phyloP scores from a whole-genome alignment of 2,888 invertebrate species.

The Amorpha juglandis region DNA sequence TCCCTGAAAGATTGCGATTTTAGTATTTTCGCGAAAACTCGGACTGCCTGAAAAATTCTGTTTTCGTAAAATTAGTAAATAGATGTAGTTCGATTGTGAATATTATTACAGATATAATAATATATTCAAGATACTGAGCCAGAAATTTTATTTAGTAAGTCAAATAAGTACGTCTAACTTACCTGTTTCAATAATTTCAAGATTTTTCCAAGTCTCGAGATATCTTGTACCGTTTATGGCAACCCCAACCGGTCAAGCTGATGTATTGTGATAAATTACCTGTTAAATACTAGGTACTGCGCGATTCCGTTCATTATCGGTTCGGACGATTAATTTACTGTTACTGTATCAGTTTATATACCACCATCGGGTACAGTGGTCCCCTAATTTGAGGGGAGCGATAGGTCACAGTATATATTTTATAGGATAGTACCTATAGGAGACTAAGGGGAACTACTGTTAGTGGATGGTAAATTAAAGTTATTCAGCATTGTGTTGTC shows the following conservation, averaged over 20 bases:
- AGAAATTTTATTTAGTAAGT: no score
- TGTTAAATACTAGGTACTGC: slow-evolving; percentile 21
- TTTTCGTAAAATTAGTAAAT: no score
- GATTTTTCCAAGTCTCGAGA: not conserved
- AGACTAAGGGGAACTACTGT: no score
- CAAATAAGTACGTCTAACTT: no score
- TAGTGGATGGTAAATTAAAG: not conserved
- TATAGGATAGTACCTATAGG: not conserved
- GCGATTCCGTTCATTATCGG: slow-evolving; percentile 25
- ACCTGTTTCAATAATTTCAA: not conserved
- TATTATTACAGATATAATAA: no score
- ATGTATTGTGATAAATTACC: slow-evolving; percentile 35
- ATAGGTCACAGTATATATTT: not conserved
- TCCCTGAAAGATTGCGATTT: no score
- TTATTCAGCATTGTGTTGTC: no score
- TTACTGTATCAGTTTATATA: slow-evolving; percentile 16
- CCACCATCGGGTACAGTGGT: slow-evolving; percentile 30
- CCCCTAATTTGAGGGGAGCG: slow-evolving; percentile 6
- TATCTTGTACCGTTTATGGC: not conserved
- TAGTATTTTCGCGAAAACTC: no score
- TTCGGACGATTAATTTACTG: slow-evolving; percentile 22
- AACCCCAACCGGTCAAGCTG: slow-evolving; percentile 36
- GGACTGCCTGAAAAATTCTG: no score
- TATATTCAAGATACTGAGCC: no score
- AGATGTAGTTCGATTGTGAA: no score